A percentile compares a stretch with the other conserved stretches of the same genome.
phyloP scores from a whole-genome alignment of 53 echinoderm and acorn worm species.

The Temnopleurus reevesii region DNA sequence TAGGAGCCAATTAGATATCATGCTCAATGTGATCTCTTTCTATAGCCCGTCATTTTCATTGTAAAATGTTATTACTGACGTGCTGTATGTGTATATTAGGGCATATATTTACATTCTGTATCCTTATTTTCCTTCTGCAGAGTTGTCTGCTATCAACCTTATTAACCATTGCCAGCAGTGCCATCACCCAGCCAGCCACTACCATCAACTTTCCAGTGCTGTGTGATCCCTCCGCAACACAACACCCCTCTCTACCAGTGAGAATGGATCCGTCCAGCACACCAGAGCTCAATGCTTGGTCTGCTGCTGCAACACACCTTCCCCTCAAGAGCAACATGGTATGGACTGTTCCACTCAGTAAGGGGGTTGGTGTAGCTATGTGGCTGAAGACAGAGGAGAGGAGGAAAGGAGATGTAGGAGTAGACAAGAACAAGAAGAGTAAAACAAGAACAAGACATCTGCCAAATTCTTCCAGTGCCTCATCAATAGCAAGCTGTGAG shows the following conservation, averaged over 20 bases:
- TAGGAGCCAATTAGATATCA: too few relatives aligned
- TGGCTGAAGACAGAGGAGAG: constrained; percentile 89
- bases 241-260: background rate
- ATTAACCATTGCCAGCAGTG: constrained; percentile 67
- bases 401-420: constrained; percentile 32
- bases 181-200: constrained; percentile 70
- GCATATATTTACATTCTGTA: background rate
- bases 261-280: constrained; percentile 17
- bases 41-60: too few relatives aligned
- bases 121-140: constrained; percentile 48
- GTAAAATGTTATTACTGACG: too few relatives aligned
- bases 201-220: constrained; percentile 70
- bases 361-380: constrained; percentile 77
- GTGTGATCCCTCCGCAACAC: constrained; percentile 14
- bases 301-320: constrained; percentile 72
- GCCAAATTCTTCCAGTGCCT: constrained; percentile 35
- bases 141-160: constrained; percentile 73
- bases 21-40: too few relatives aligned
- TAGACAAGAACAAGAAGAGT: constrained; percentile 55
- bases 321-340: constrained; percentile 63
- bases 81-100: too few relatives aligned
- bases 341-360: constrained; percentile 74
- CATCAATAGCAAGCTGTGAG: constrained; percentile 49
- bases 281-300: constrained; percentile 66
- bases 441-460: constrained; percentile 47